A percentile compares a stretch with the other conserved stretches of the same genome.
phyloP scores from a whole-genome alignment of 2,113 vertebrate species.

The Hydrochoerus hydrochaeris region DNA sequence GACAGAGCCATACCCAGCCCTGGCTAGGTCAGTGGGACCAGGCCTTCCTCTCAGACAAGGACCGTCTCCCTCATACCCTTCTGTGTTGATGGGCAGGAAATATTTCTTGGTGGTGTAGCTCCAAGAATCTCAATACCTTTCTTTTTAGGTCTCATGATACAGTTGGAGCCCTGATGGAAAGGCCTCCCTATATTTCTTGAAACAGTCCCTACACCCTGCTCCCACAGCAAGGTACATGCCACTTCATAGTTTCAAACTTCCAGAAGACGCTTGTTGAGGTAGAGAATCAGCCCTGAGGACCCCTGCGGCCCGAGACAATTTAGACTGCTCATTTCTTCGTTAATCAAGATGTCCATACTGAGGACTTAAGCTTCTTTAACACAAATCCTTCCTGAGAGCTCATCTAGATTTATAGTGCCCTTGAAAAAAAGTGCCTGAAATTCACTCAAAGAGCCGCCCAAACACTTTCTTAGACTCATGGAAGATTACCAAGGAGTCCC shows the following conservation, averaged over 20 bases:
- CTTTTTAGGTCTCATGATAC: background rate
- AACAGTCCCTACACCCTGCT: background rate
- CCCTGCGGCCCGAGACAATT: background rate
- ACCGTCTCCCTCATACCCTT: accelerated
- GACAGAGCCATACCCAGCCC: too few species aligned
- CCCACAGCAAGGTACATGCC: background rate
- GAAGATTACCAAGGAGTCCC: background rate
- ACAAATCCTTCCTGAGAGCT: background rate
- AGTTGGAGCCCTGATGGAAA: background rate
- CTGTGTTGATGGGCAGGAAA: background rate
- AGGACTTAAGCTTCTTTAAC: background rate
- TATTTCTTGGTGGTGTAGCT: background rate
- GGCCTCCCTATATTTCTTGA: accelerated
- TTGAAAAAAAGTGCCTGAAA: background rate
- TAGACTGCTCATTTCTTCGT: background rate
- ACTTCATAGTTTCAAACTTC: background rate
- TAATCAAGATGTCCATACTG: background rate
- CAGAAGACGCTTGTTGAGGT: background rate
- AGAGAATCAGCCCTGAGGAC: background rate
- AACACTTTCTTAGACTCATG: background rate
- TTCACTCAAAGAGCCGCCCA: background rate
- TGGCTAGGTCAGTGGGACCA: too few species aligned
- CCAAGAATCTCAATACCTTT: background rate
- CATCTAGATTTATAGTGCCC: background rate
- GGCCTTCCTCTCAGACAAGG: background rate